Percentiles rank a stretch among this genome's conserved stretches.
These are phyloP conservation scores for Gymnogyps californianus DNA, from an alignment of 2,113 vertebrate species.

Conservation along the genomic window DNA sequence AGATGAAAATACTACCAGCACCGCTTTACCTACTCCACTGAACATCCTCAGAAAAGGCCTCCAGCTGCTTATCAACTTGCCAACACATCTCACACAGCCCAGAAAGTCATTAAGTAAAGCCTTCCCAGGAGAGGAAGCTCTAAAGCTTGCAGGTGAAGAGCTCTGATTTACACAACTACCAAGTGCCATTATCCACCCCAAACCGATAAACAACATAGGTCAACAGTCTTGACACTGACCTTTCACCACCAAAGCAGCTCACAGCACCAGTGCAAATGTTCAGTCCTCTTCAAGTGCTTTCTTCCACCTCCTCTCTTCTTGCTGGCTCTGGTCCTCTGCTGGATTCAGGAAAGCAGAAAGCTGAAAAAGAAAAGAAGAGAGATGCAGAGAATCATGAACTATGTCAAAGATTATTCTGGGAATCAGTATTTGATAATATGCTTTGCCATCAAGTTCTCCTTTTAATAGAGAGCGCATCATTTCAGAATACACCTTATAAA, in stretches of 20 bases:
- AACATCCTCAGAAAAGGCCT: neutral
- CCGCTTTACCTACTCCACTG: neutral
- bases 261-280: neutral
- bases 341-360: neutral
- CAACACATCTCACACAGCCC: neutral
- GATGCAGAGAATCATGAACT: neutral
- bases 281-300: neutral
- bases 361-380: neutral
- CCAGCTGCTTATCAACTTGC: neutral
- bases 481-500: neutral
- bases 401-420: neutral
- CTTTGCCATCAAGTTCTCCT: neutral
- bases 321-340: neutral
- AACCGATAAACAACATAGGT: rapidly evolving
- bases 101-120: neutral
- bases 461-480: neutral
- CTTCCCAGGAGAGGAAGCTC: neutral
- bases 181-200: neutral
- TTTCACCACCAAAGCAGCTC: neutral
- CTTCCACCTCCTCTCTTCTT: neutral
- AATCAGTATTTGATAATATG: neutral
- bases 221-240: neutral
- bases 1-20: neutral
- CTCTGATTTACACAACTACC: neutral
- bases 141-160: neutral